Evolutionary conservation across 2,888 invertebrate species (phyloP), one percentile per base, ranked within the genome.

Genomic region (Drosophila demipolita): DNA sequence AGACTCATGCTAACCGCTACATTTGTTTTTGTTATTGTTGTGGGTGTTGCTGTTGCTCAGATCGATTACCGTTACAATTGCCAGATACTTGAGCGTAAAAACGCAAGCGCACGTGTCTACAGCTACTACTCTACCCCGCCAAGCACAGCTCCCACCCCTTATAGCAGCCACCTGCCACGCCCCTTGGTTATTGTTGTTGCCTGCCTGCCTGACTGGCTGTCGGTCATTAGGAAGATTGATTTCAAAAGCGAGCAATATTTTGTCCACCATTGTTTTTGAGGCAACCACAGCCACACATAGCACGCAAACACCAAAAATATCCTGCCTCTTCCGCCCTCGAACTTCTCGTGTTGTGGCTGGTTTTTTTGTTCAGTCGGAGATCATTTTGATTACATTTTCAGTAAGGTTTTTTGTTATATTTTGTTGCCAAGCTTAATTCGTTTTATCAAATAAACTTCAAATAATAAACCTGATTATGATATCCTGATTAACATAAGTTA

Each of bases 171-270:
- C 23, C 45, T 12, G 20, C 23, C 15, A 7, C 33, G n/a, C 26
- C 3, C n/a, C 40, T 50, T 32, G 35, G 26, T 53, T 66, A 57
- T 58, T 70, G 49, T 65, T 68, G 48, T 38, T 59, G 58, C 58
- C 52, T 38, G 53, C 57, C 87, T 87, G 89, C 81, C 87, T 57
- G 62, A 49, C 60, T 53, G 50, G 17, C n/a, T 75, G 80, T 80
- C 87, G 84, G 89, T 87, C 86, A 87, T 87, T 89, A 87, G 89
- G 81, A 82, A 87, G 89, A 87, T 89, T 87, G 89, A 87, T 87
- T 87, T 87, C 82, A 81, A 84, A 83, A 75, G 73, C 84, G 69
- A 78, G 70, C 72, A 80, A 80, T 74, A 70, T 71, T 68, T 72
- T 67, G 63, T 60, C 60, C 76, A 52, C 72, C 70, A 73, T 84